A percentile compares a stretch with the other conserved stretches of the same genome.
These are phyloP conservation scores for Lasioglossum vierecki DNA, from an alignment of 2,888 invertebrate genomes.

Conservation along the genomic window DNA sequence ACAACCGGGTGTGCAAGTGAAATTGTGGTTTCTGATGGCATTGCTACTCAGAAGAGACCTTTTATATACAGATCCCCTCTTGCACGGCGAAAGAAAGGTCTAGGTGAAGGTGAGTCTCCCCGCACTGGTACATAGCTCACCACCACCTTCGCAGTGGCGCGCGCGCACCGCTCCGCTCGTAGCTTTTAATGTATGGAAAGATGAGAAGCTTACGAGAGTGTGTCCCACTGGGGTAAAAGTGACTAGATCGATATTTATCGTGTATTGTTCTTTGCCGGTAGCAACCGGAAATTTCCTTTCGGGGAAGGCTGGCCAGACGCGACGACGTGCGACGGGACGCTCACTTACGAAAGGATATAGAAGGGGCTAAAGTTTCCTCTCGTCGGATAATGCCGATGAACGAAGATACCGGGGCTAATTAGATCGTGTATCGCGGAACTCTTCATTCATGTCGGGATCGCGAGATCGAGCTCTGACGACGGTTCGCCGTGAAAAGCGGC, in stretches of 20 bases:
- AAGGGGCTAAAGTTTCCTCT: conserved; percentile 17
- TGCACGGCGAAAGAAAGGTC: conserved; percentile 82
- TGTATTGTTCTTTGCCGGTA: conserved; percentile 16
- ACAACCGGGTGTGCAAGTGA: conserved; percentile 72
- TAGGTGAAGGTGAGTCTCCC: conserved; percentile 83
- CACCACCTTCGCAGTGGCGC: conserved; percentile 42
- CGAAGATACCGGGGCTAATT: conserved; percentile 22
- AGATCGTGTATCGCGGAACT: neutral
- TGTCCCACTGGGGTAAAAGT: conserved; percentile 48
- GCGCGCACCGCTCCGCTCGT: conserved; percentile 28
- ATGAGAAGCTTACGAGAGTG: conserved; percentile 42
- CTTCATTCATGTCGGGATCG: neutral
- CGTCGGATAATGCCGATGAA: neutral
- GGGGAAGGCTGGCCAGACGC: neutral
- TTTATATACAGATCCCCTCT: conserved; percentile 83
- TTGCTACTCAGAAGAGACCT: conserved; percentile 81
- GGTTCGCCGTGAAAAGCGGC: too few relatives aligned
- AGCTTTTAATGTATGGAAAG: conserved; percentile 26
- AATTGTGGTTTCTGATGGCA: conserved; percentile 80
- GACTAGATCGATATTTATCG: conserved; percentile 47
- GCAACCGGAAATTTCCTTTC: conserved; percentile 28
- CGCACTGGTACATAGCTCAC: conserved; percentile 58
- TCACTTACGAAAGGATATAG: conserved; percentile 12
- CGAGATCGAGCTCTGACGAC: neutral
- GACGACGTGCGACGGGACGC: neutral